Evolutionary conservation across 2,888 invertebrate species (phyloP).

Genomic region (Machimus atricapillus): DNA sequence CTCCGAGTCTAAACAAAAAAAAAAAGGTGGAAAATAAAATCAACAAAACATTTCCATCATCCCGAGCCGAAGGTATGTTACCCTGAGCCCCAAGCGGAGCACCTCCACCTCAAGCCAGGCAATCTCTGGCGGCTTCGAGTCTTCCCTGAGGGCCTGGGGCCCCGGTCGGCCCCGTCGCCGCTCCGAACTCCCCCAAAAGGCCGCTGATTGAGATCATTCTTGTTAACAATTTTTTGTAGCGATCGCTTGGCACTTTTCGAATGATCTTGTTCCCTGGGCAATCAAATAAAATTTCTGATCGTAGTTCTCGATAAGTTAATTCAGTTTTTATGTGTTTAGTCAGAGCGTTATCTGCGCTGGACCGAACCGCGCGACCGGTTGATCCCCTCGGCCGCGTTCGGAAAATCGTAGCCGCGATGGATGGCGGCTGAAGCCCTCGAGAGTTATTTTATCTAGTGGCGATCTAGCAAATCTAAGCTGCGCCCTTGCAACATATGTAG

Average conservation of each 20-base stretch:
- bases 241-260: constrained; percentile 59
- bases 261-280: constrained; percentile 62
- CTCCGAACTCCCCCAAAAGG: not conserved
- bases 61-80: not conserved
- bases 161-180: not conserved
- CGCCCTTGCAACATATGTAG: not conserved
- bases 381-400: not conserved
- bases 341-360: constrained; percentile 51
- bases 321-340: constrained; percentile 62
- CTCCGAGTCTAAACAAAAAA: not conserved
- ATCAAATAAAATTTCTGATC: constrained; percentile 64
- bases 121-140: not conserved
- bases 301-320: constrained; percentile 63
- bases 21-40: not conserved
- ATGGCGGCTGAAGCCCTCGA: not conserved
- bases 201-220: constrained; percentile 40
- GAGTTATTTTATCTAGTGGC: not conserved
- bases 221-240: constrained; percentile 43
- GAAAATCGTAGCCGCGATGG: not conserved
- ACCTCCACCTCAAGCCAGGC: not conserved
- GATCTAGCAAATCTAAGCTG: not conserved
- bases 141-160: not conserved
- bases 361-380: constrained; percentile 15
- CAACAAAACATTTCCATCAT: constrained; percentile 31
- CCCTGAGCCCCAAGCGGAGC: not conserved